Evolutionary conservation across 2,888 invertebrate genomes (phyloP), one percentile per base, ranked within the genome.

Genomic region (Caenorhabditis japonica): DNA sequence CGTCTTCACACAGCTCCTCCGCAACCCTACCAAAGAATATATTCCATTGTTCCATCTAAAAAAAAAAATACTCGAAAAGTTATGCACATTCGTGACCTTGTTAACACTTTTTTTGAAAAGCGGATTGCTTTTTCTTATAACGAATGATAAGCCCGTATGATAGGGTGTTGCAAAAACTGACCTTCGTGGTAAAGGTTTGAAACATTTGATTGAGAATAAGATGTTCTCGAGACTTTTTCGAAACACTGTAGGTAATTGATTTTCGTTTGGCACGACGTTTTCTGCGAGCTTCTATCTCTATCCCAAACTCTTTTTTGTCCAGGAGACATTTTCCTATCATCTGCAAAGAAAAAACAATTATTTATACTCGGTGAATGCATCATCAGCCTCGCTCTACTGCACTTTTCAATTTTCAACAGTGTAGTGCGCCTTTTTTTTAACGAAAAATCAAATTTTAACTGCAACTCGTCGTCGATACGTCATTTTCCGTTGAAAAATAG

Each of bases 131-230:
- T 15, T 25, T 21, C 7, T 27, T n/a, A 38, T 38, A 46, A 25
- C 12, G 0, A 27, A 38, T 25, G 38, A 38, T 43, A 61, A 43
- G 49, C 51, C 23, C 49, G 27, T 27, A 38, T 23, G 25, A 25
- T 58, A 46, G 33, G 12, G 19, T 4, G n/a, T 60, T 46, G 36
- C 49, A 38, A 70, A 33, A 51, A 23, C 5, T 7, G 44, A 70
- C 71, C 64, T 71, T 71, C 8, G 7, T 36, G 19, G 10, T 53
- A 33, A 72, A 72, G 8, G 64, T 43, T 2, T 46, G n/a, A 19
- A 72, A 64, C 72, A 72, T 72, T 64, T 72, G 72, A 19, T 64
- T 55, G 19, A 72, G 46, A 39, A 72, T 59, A 25, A 64, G 23
- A n/a, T 72, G 72, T 8, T 72, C 72, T 12, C 52, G 44, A 15